Conservation (phyloP, 2,797 vertebrate species). For the Danio albolineatus region DNA sequence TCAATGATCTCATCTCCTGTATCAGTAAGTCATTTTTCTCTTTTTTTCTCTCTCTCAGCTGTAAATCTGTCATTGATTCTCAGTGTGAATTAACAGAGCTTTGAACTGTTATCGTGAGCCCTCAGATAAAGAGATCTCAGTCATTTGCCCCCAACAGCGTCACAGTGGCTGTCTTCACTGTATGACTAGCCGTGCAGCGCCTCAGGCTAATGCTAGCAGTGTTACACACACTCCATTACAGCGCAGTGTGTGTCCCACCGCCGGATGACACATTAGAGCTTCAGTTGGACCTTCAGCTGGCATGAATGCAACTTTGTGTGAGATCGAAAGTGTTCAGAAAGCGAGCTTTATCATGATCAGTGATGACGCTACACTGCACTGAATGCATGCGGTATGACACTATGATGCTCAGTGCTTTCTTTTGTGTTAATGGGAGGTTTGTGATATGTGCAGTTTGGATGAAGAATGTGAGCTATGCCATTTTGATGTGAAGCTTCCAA, state of each 20-base stretch:
- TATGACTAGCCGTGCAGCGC: constrained; percentile 27
- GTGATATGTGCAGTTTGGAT: neutral
- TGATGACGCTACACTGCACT: constrained; percentile 15
- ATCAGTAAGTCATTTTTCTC: constrained; percentile 87
- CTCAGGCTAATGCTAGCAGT: constrained; percentile 31
- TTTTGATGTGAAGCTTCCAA: neutral
- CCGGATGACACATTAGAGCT: constrained; percentile 30
- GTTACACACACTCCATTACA: constrained; percentile 39
- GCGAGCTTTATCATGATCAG: constrained; percentile 43
- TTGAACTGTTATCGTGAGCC: constrained; percentile 36
- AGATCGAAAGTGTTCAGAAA: constrained; percentile 57
- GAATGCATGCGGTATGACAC: constrained; percentile 44
- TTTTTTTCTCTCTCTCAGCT: neutral
- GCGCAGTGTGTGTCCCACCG: constrained; percentile 45
- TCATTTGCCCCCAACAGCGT: constrained; percentile 39
- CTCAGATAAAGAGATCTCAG: constrained; percentile 41
- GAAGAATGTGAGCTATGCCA: neutral
- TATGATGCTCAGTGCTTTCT: constrained; percentile 34
- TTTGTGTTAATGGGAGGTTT: constrained; percentile 22
- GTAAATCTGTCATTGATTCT: constrained; percentile 45
- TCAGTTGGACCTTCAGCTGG: constrained; percentile 43
- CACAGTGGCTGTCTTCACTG: constrained; percentile 43
- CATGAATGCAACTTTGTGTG: constrained; percentile 56
- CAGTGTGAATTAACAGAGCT: constrained; percentile 29
- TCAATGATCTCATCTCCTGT: constrained; percentile 95